These are phyloP conservation scores for Darevskia mixta DNA, from an alignment of 2,797 vertebrate genomes.

Conservation along the genomic window DNA sequence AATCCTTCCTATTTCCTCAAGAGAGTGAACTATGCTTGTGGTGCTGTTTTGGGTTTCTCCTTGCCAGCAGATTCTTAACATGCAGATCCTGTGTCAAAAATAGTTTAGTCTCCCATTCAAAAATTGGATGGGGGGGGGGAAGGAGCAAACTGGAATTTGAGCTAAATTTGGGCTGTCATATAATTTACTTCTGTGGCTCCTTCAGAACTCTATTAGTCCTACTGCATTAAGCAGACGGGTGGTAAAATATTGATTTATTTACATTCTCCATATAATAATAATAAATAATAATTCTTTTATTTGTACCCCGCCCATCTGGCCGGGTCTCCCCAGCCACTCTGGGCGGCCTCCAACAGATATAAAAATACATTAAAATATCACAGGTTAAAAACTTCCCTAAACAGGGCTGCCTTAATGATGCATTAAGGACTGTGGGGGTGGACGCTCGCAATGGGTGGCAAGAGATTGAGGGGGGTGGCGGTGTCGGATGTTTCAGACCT, in stretches of 20 bases:
- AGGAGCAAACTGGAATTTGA: too few species aligned
- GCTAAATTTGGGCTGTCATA: too few species aligned
- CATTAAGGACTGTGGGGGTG: not conserved
- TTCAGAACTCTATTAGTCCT: not conserved
- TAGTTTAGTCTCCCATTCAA: not conserved
- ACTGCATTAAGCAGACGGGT: not conserved
- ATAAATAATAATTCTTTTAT: too few species aligned
- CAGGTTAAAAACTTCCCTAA: too few species aligned
- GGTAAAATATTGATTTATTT: not conserved
- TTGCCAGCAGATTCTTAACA: slow-evolving; percentile 39
- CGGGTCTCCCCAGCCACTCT: too few species aligned
- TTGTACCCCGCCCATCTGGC: too few species aligned
- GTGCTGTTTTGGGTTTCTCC: not conserved
- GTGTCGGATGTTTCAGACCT: too few species aligned
- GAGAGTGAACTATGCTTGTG: slow-evolving; percentile 21
- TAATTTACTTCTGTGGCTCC: slow-evolving; percentile 18
- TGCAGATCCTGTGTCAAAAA: not conserved
- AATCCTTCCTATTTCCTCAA: slow-evolving; percentile 47
- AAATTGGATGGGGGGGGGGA: not conserved
- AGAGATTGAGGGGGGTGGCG: too few species aligned
- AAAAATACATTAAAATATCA: too few species aligned
- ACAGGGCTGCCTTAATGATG: not conserved
- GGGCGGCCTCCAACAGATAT: too few species aligned
- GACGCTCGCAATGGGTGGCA: not conserved
- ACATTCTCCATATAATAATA: too few species aligned